These are phyloP conservation scores for Drosophila macrospina DNA, from an alignment of 2,888 invertebrate species.

Conservation along the genomic window DNA sequence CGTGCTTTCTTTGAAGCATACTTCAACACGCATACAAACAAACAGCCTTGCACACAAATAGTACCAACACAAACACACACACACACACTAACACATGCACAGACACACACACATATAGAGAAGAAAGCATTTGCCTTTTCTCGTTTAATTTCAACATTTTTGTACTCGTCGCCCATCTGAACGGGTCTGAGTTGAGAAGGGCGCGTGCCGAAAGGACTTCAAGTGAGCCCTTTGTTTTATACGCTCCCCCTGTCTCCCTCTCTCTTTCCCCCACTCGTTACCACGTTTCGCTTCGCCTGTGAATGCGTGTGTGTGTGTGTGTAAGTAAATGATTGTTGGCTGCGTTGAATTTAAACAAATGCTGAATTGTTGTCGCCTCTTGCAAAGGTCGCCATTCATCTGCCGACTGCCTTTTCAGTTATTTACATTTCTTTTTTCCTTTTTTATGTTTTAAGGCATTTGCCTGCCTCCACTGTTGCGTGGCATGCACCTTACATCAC, in stretches of 20 bases:
- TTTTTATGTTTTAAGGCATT: conserved; percentile 53
- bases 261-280: not conserved
- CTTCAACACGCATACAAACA: conserved; percentile 60
- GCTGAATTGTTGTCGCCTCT: conserved; percentile 58
- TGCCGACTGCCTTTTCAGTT: conserved; percentile 21
- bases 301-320: conserved; percentile 13
- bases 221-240: conserved; percentile 47
- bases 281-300: not conserved
- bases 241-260: not conserved
- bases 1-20: conserved; percentile 54
- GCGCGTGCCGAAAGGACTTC: conserved; percentile 45
- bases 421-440: conserved; percentile 33
- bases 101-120: conserved; percentile 10
- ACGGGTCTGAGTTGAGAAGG: not conserved
- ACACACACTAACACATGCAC: conserved; percentile 13
- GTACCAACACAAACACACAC: conserved; percentile 9
- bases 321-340: conserved; percentile 70
- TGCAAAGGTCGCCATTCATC: conserved; percentile 29
- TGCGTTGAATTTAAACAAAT: conserved; percentile 78
- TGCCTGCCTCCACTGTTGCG: conserved; percentile 50
- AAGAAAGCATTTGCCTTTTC: conserved; percentile 62
- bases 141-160: conserved; percentile 77
- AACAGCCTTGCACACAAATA: conserved; percentile 6
- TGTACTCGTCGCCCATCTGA: conserved; percentile 31
- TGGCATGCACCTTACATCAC: conserved; percentile 36